A percentile compares a stretch with the other conserved stretches of the same genome.
Evolutionary conservation across 2,113 vertebrate species (phyloP).

Genomic region (Leuciscus idus): DNA sequence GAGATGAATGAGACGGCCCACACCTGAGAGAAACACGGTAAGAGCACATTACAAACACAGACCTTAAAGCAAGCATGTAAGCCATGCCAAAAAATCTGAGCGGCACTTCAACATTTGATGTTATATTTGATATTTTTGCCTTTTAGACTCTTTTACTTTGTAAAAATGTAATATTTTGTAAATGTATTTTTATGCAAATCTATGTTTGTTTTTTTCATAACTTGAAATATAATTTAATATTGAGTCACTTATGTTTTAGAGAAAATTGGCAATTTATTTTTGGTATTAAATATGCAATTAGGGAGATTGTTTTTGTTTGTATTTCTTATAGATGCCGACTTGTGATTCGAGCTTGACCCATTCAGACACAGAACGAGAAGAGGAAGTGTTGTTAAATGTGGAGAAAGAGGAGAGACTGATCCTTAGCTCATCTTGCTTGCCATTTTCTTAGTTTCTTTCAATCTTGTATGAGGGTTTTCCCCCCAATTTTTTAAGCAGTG

Average conservation of each 20-base stretch:
- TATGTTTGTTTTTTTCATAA: background rate
- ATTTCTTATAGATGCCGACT: slow-evolving; percentile 59
- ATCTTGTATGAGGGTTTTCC: slow-evolving; percentile 47
- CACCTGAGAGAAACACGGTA: slow-evolving; percentile 66
- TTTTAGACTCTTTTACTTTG: background rate
- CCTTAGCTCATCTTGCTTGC: slow-evolving; percentile 59
- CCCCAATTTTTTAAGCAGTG: slow-evolving; percentile 65
- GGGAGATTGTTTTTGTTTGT: background rate
- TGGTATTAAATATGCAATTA: background rate
- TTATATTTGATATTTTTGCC: background rate
- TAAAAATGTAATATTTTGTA: background rate
- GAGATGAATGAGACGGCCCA: slow-evolving; percentile 76
- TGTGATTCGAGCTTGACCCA: slow-evolving; percentile 52
- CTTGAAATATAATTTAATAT: background rate
- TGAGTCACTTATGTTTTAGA: background rate
- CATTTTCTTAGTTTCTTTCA: slow-evolving; percentile 67
- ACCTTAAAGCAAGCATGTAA: too few relatives aligned
- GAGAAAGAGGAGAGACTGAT: slow-evolving; percentile 48
- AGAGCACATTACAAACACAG: background rate
- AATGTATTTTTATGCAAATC: background rate
- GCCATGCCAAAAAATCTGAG: background rate
- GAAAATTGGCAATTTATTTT: background rate
- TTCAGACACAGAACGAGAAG: slow-evolving; percentile 33
- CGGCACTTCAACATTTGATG: background rate
- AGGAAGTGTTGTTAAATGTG: slow-evolving; percentile 18